phyloP scores from a whole-genome alignment of 2,888 invertebrate species.

The Smittia sp. region DNA sequence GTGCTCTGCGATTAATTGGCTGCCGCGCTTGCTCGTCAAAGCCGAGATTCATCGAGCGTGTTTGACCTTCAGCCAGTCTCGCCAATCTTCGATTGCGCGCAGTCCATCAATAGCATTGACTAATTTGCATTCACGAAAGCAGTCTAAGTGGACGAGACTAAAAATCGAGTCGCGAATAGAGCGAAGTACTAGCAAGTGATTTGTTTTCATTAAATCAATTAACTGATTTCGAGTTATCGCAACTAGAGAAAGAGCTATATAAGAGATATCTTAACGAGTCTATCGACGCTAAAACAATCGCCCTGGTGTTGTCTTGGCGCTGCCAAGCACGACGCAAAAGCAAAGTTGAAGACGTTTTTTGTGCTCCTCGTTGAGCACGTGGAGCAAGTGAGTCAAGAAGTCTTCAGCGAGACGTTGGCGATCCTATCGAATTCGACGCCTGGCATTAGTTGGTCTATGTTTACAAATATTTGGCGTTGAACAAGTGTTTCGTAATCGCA shows the following conservation, averaged over 20 bases:
- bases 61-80: no score
- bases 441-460: neutral
- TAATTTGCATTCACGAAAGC: conserved; percentile 21
- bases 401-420: no score
- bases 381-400: no score
- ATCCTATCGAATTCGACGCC: no score
- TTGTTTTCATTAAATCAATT: conserved; percentile 16
- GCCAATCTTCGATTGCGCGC: neutral
- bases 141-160: neutral
- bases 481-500: conserved; percentile 3
- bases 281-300: neutral
- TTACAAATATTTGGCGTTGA: neutral
- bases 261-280: neutral
- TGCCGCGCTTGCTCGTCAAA: no score
- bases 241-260: no score
- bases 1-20: no score
- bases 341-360: neutral
- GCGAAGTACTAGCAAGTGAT: neutral
- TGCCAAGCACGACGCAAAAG: neutral
- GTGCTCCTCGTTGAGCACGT: neutral
- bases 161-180: no score
- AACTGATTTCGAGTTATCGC: conserved; percentile 24
- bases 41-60: no score
- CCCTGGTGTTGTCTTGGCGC: neutral
- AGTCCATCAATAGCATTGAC: neutral